Conservation (phyloP, 2,888 invertebrate species). For the Syrista parreyssii region DNA sequence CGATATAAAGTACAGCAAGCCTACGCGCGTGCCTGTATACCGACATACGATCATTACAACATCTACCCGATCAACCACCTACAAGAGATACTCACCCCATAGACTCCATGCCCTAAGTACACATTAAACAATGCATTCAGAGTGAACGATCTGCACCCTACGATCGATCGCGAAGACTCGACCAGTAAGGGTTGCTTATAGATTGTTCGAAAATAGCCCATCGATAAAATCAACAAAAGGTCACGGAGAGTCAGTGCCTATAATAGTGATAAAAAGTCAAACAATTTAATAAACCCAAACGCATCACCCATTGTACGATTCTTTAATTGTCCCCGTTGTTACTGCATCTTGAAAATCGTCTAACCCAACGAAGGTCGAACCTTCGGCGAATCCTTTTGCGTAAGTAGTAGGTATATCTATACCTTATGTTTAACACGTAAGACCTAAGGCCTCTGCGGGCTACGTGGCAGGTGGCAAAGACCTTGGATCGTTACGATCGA, state of each 20-base stretch:
- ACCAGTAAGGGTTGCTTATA: neutral
- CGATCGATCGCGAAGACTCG: neutral
- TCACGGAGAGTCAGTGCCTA: neutral
- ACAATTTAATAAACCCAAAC: no score
- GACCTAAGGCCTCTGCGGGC: neutral
- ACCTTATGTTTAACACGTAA: neutral
- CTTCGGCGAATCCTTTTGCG: neutral
- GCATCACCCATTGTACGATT: no score
- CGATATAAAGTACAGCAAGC: neutral
- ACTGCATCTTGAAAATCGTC: neutral
- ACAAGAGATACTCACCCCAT: neutral
- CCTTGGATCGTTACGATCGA: constrained; percentile 56
- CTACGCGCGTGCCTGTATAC: neutral
- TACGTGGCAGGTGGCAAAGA: constrained; percentile 56
- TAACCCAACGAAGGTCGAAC: neutral
- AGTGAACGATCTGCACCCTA: neutral
- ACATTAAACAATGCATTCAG: neutral
- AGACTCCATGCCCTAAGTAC: neutral
- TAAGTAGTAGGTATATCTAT: neutral
- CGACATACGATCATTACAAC: neutral
- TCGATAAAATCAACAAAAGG: neutral
- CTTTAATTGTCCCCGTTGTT: no score
- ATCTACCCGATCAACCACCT: neutral
- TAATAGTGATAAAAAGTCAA: neutral
- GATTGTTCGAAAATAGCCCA: neutral